Conservation (phyloP, 2,888 invertebrate genomes). For the Scaptomyza polygonia region DNA sequence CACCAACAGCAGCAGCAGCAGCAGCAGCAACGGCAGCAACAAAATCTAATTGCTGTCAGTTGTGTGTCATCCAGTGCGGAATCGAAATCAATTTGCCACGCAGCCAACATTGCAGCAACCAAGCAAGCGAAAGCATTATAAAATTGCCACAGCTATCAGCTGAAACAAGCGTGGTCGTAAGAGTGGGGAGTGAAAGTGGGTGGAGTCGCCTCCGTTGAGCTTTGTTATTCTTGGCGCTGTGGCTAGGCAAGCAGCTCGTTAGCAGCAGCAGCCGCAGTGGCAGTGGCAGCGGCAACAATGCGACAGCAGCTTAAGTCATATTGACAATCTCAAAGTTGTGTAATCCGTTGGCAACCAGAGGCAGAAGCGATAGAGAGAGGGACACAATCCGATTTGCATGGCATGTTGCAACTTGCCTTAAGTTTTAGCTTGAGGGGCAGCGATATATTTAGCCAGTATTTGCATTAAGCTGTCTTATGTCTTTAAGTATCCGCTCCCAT, state of each 20-base stretch:
- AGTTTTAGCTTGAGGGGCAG: conserved; percentile 37
- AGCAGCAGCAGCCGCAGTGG: conserved; percentile 19
- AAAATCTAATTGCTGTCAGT: conserved; percentile 60
- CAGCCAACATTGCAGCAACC: conserved; percentile 22
- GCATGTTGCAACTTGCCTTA: conserved; percentile 37
- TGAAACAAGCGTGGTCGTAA: conserved; percentile 1
- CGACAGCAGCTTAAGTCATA: conserved; percentile 61
- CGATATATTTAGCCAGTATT: conserved; percentile 72
- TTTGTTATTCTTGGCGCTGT: conserved; percentile 72
- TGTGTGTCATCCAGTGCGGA: conserved; percentile 30
- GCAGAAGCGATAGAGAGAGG: neutral
- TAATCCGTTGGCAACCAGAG: conserved; percentile 40
- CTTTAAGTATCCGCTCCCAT: conserved; percentile 49
- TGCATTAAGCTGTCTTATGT: conserved; percentile 73
- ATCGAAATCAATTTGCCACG: conserved; percentile 56
- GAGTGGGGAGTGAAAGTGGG: neutral
- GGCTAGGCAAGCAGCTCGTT: conserved; percentile 68
- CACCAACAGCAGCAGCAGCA: conserved; percentile 4
- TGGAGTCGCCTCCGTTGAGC: conserved; percentile 16
- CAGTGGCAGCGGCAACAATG: conserved; percentile 42
- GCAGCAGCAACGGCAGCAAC: conserved; percentile 16
- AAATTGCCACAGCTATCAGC: conserved; percentile 47
- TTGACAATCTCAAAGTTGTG: conserved; percentile 60
- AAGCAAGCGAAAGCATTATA: conserved; percentile 34
- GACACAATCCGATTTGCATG: conserved; percentile 60